These are phyloP conservation scores for Sebastes miniatus DNA, from an alignment of 2,797 vertebrate genomes.

Conservation along the genomic window DNA sequence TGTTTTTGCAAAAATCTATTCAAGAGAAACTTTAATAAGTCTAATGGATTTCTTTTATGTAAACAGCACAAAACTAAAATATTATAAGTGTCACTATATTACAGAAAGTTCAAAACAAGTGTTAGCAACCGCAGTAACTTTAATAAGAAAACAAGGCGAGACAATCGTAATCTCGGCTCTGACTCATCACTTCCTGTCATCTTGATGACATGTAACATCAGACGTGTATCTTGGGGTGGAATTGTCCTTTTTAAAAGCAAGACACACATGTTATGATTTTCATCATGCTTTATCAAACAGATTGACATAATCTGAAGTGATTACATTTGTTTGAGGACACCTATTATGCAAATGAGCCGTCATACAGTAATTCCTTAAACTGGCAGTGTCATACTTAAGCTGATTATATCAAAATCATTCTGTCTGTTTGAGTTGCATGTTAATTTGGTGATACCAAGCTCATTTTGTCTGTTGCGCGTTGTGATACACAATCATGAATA, in stretches of 20 bases:
- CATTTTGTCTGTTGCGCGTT: conserved; percentile 20
- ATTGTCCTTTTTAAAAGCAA: conserved; percentile 10
- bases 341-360: conserved; percentile 60
- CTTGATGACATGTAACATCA: background rate
- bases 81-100: background rate
- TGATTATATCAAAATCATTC: conserved; percentile 66
- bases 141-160: background rate
- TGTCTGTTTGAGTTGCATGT: conserved; percentile 53
- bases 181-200: conserved; percentile 7
- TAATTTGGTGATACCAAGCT: conserved; percentile 47
- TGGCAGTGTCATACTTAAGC: conserved; percentile 60
- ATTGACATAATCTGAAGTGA: conserved; percentile 46
- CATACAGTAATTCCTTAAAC: conserved; percentile 49
- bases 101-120: background rate
- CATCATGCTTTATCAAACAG: conserved; percentile 31
- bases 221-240: conserved; percentile 4
- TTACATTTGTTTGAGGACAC: conserved; percentile 42
- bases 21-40: background rate
- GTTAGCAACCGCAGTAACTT: background rate
- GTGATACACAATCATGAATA: conserved; percentile 37
- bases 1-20: background rate
- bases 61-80: background rate
- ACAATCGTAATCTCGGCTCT: background rate
- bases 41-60: background rate
- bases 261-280: conserved; percentile 3